phyloP scores from a whole-genome alignment of 2,797 vertebrate genomes.

The Thamnophis elegans region DNA sequence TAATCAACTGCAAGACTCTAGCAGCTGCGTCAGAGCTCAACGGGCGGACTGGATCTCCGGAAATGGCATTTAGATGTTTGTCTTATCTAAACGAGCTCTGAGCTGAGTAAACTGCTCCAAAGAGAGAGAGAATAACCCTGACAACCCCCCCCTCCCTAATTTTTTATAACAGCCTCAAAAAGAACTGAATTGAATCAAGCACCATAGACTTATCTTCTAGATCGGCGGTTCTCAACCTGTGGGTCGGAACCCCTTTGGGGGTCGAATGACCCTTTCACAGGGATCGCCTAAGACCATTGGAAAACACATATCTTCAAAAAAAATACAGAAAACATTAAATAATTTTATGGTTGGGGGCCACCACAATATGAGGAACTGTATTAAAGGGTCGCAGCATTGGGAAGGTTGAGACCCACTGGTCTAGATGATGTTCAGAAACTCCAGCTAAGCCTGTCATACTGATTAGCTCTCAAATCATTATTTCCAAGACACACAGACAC shows the following conservation, averaged over 20 bases:
- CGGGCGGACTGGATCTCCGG: conserved; percentile 49
- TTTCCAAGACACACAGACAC: conserved; percentile 19
- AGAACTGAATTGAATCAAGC: conserved; percentile 60
- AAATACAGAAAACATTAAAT: too few relatives aligned
- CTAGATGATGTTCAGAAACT: conserved; percentile 38
- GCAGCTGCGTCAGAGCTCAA: conserved; percentile 44
- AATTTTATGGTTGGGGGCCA: too few relatives aligned
- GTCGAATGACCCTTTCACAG: too few relatives aligned
- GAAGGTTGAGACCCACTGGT: too few relatives aligned
- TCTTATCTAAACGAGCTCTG: conserved; percentile 69
- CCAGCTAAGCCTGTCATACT: conserved; percentile 42
- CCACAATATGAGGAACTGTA: too few relatives aligned
- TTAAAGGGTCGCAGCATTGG: too few relatives aligned
- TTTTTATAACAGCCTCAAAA: conserved; percentile 62
- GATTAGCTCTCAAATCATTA: conserved; percentile 52
- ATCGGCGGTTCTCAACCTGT: too few relatives aligned
- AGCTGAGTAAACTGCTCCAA: conserved; percentile 54
- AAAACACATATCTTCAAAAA: too few relatives aligned
- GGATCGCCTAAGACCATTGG: too few relatives aligned
- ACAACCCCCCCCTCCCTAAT: conserved; percentile 65
- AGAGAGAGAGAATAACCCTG: conserved; percentile 57
- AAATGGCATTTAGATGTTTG: conserved; percentile 69
- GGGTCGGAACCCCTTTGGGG: too few relatives aligned
- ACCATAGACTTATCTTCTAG: conserved; percentile 51
- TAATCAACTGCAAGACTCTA: conserved; percentile 28